These are phyloP conservation scores for Brassicogethes aeneus DNA, from an alignment of 2,888 invertebrate species.

Conservation along the genomic window DNA sequence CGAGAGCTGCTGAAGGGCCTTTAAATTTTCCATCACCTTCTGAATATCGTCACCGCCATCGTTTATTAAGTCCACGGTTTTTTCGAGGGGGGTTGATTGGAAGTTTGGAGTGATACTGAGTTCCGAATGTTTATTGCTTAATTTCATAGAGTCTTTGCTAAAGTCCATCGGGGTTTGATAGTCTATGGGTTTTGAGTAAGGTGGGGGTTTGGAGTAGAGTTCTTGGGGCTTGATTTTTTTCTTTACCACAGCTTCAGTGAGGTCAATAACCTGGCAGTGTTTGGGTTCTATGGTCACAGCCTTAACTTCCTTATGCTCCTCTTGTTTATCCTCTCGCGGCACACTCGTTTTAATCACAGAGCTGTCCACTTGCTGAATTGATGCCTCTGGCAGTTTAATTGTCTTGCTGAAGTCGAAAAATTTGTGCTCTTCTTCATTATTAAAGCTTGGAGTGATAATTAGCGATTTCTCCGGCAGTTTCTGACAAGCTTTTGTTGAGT, in stretches of 20 bases:
- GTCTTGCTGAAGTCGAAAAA: neutral
- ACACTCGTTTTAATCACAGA: neutral
- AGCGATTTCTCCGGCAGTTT: neutral
- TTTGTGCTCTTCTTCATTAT: neutral
- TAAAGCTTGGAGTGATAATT: neutral
- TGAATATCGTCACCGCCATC: conserved; percentile 38
- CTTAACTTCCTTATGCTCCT: conserved; percentile 10
- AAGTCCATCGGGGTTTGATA: neutral
- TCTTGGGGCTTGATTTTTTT: conserved; percentile 3
- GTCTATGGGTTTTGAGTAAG: neutral
- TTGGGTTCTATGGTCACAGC: conserved; percentile 20
- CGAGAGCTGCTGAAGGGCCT: conserved; percentile 40
- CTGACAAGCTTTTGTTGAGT: conserved; percentile 1
- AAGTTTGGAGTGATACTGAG: conserved; percentile 15
- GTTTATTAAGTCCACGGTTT: conserved; percentile 5
- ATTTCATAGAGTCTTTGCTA: neutral
- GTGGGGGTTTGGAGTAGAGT: neutral
- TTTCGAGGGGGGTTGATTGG: neutral
- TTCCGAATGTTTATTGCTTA: conserved; percentile 13
- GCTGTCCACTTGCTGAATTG: neutral
- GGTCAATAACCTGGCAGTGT: conserved; percentile 34
- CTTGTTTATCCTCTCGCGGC: conserved; percentile 1
- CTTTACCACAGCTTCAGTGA: conserved; percentile 21
- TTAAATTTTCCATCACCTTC: conserved; percentile 43
- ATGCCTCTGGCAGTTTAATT: neutral